phyloP scores from a whole-genome alignment of 1,140 invertebrate genomes.

The Megalopta genalis region DNA sequence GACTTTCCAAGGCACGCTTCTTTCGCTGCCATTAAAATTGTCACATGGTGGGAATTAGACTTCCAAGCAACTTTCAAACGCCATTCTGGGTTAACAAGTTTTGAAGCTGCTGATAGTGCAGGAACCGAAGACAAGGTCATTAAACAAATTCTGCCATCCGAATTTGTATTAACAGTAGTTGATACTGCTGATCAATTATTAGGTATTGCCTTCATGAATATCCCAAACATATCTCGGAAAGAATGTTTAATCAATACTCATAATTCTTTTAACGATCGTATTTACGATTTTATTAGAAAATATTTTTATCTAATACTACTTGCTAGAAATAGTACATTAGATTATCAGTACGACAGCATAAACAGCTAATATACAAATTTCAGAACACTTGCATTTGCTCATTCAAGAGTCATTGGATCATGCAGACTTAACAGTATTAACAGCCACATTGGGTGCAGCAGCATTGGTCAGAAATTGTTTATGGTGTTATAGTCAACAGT shows the following conservation, averaged over 20 bases:
- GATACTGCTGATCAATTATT: constrained; percentile 86
- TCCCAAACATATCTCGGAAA: neutral
- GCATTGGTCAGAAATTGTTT: constrained; percentile 88
- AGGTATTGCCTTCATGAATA: constrained; percentile 50
- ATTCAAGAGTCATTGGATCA: constrained; percentile 90
- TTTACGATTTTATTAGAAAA: too few relatives aligned
- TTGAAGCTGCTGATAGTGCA: constrained; percentile 1
- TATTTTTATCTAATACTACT: neutral
- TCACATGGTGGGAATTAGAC: constrained; percentile 88
- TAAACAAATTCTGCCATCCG: constrained; percentile 86
- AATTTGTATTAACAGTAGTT: constrained; percentile 85
- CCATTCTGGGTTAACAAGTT: constrained; percentile 79
- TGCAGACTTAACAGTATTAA: constrained; percentile 88
- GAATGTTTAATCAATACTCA: too few relatives aligned
- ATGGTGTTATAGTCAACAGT: constrained; percentile 85
- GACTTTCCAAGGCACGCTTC: constrained; percentile 90
- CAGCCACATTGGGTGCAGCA: constrained; percentile 88
- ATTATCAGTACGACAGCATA: neutral
- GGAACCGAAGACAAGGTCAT: constrained; percentile 80
- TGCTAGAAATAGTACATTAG: neutral
- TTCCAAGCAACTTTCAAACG: constrained; percentile 82
- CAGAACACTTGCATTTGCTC: constrained; percentile 87
- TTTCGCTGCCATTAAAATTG: constrained; percentile 89
- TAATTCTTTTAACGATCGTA: too few relatives aligned
- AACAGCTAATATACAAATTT: neutral